Percentiles rank a stretch among this genome's conserved stretches.
phyloP scores from a whole-genome alignment of 2,113 vertebrate genomes.

The Geothlypis trichas region DNA sequence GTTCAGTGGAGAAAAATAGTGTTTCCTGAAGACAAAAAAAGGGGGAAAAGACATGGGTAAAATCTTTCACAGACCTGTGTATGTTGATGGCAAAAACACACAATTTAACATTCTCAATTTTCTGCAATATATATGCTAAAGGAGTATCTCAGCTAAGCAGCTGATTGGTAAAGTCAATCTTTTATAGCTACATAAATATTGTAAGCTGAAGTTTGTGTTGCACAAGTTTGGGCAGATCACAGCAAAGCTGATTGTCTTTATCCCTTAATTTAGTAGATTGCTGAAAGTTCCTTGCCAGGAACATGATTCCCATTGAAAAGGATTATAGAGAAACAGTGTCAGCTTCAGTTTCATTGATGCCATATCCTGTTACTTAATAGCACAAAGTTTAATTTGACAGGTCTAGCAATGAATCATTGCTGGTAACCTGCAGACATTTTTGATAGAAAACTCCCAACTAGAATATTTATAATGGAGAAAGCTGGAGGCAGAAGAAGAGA shows the following conservation, averaged over 20 bases:
- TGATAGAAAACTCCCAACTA: background rate
- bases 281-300: background rate
- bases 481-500: background rate
- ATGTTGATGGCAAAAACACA: background rate
- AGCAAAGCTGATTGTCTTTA: background rate
- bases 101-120: background rate
- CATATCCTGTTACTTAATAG: background rate
- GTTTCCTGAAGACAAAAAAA: background rate
- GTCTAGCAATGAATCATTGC: background rate
- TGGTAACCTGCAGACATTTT: accelerated
- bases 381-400: background rate
- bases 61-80: background rate
- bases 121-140: background rate
- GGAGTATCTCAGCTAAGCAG: background rate
- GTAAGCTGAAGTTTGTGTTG: background rate
- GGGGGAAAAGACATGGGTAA: accelerated
- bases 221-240: background rate
- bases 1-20: background rate
- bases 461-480: background rate
- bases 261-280: background rate
- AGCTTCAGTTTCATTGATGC: background rate
- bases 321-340: background rate
- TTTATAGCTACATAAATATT: background rate
- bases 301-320: background rate
- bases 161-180: background rate